Evolutionary conservation across 2,888 invertebrate genomes (phyloP), one percentile per base, ranked within the genome.

Genomic region (Chrysotoxum bicinctum): DNA sequence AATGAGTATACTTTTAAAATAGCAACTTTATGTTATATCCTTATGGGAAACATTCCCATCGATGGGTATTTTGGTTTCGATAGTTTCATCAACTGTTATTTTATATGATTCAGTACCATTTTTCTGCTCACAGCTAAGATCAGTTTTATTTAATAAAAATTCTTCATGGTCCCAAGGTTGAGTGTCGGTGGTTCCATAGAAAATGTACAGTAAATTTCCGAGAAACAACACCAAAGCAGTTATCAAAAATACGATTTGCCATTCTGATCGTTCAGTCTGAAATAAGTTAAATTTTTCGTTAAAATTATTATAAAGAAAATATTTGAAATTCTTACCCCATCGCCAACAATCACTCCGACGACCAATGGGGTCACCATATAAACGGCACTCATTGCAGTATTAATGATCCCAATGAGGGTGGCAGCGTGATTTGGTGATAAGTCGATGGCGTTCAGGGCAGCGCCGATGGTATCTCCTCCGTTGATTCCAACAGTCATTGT

Each of bases 361-460:
- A 68, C 50, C 16, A 68, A 8, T n/a, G 68, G 68, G 1, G 68
- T 68, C n/a, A 23, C 32, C 48, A 68, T 21, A 8, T 10, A 52
- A 2, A 68, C 68, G 6, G 12, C 50, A 37, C 52, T 94, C 0
- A 94, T 93, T 0, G 93, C 90, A 0, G 94, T 93, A 88, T 95
- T 95, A 0, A 94, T 93, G 48, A 95, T 93, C 0, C 95, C 95
- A 94, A 95, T 94, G 16, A 95, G 89, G 3, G 93, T 93, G 9
- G 95, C 95, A 3, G 95, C 94, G 88, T 94, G 94, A 88, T 94
- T 94, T 0, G 95, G 94, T 7, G 95, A 93, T 43, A 95, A 91
- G 89, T 95, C 95, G 83, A 95, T 94, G 93, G 79, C 4, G 93
- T 93, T 88, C 94, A 94, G 52, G 0, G 58, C 23, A 56, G 87